Evolutionary conservation across 2,888 invertebrate species (phyloP).

Genomic region (Caenorhabditis macrosperma): DNA sequence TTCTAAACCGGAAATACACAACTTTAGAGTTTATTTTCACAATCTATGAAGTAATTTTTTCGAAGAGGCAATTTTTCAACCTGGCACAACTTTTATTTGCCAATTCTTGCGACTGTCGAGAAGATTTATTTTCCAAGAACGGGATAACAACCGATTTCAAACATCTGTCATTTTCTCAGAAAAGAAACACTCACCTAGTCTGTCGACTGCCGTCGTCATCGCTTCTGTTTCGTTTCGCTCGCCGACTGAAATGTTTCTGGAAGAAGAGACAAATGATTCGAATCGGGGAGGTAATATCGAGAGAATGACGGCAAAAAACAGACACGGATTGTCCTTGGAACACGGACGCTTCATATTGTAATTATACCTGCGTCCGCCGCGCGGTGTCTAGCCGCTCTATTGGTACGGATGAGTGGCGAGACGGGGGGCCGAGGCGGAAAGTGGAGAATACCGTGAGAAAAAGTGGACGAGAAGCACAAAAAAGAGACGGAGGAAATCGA

Average conservation of each 20-base stretch:
- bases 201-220: slow-evolving; percentile 39
- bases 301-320: slow-evolving; percentile 8
- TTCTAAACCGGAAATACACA: too few species aligned
- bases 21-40: too few species aligned
- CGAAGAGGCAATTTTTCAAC: too few species aligned
- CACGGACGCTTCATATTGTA: slow-evolving; percentile 45
- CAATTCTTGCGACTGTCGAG: too few species aligned
- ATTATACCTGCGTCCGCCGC: slow-evolving; percentile 43
- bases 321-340: slow-evolving; percentile 38
- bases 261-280: neutral
- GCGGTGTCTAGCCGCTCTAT: too few species aligned
- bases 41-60: too few species aligned
- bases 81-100: too few species aligned
- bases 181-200: slow-evolving; percentile 35
- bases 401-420: slow-evolving; percentile 35
- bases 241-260: slow-evolving; percentile 6
- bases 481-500: neutral
- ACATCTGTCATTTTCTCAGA: too few species aligned
- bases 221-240: neutral
- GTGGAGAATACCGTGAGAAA: slow-evolving; percentile 33
- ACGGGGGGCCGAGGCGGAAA: neutral
- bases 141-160: too few species aligned
- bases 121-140: neutral
- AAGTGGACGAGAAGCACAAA: neutral
- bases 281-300: neutral